These are phyloP conservation scores for Pristionchus maxplancki DNA, from an alignment of 2,888 invertebrate genomes.

Conservation along the genomic window DNA sequence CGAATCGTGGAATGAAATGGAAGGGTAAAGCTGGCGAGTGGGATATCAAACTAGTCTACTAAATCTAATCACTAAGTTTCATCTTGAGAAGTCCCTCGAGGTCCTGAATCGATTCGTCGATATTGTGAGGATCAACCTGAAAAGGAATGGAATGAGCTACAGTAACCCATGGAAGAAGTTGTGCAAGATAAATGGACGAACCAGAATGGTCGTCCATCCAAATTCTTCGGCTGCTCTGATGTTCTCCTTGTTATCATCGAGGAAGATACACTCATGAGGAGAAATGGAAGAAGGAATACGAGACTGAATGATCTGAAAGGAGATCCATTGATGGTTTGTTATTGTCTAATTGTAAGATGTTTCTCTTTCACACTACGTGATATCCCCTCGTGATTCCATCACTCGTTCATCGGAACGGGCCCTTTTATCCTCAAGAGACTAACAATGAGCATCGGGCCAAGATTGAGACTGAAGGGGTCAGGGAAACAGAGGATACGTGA, in stretches of 20 bases:
- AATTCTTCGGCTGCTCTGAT: not conserved
- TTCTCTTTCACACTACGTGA: not conserved
- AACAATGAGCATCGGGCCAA: conserved; percentile 19
- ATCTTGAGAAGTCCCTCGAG: not conserved
- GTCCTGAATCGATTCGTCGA: not conserved
- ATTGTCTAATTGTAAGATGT: too few relatives aligned
- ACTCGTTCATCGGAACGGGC: not conserved
- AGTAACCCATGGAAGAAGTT: not conserved
- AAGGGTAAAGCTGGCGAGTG: not conserved
- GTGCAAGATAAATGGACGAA: not conserved
- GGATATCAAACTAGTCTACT: not conserved
- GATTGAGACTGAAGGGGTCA: not conserved
- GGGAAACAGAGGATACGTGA: not conserved
- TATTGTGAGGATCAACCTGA: conserved; percentile 22
- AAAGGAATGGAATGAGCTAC: not conserved
- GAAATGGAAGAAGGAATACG: conserved; percentile 11
- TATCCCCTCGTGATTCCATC: not conserved
- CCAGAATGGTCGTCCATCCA: conserved; percentile 46
- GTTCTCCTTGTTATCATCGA: conserved; percentile 40
- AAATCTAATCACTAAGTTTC: not conserved
- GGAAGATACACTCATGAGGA: conserved; percentile 46
- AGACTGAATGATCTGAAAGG: conserved; percentile 45
- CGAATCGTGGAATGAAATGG: conserved; percentile 15
- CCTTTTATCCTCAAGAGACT: not conserved
- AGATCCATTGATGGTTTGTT: too few relatives aligned